These are phyloP conservation scores for Phania funesta DNA, from an alignment of 2,888 invertebrate genomes.

Conservation along the genomic window DNA sequence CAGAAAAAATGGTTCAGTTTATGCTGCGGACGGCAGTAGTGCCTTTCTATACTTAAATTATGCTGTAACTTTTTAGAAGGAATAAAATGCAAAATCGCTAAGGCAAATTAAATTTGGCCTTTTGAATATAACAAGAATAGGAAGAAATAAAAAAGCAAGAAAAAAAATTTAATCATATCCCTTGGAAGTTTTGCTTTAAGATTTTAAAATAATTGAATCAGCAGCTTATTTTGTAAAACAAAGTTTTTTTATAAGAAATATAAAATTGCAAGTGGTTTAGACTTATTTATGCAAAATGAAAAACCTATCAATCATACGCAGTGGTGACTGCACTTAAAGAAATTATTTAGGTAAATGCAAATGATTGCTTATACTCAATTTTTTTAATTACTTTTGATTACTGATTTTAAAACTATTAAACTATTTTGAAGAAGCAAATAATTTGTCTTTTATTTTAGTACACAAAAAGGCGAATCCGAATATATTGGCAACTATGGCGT, in stretches of 20 bases:
- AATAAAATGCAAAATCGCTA: background rate
- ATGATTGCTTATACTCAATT: no score
- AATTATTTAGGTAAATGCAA: no score
- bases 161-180: background rate
- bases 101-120: background rate
- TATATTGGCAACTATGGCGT: no score
- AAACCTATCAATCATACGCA: no score
- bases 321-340: no score
- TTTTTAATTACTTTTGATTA: no score
- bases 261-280: background rate
- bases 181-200: constrained; percentile 6
- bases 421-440: no score
- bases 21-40: background rate
- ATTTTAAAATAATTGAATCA: constrained; percentile 9
- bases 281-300: no score
- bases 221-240: background rate
- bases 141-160: background rate
- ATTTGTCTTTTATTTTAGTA: no score
- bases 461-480: no score
- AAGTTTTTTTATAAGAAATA: background rate
- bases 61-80: background rate
- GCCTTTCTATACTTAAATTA: background rate
- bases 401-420: no score
- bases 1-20: background rate
- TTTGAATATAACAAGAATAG: background rate